Evolutionary conservation across 2,113 vertebrate genomes (phyloP).

Genomic region (human): DNA sequence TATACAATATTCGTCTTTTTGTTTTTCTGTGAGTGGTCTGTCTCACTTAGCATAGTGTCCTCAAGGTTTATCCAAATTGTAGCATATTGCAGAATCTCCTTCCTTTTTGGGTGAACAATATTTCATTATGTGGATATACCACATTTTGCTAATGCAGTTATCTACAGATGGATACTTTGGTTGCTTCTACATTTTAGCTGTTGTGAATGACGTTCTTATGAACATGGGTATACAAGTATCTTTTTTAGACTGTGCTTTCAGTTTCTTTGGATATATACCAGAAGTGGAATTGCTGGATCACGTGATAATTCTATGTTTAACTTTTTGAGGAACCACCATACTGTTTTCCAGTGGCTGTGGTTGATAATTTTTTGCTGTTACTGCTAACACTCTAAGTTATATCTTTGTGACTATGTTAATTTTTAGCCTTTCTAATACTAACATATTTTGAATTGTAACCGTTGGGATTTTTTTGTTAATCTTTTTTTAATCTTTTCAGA

Average conservation of each 20-base stretch:
- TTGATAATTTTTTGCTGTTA: slow-evolving; percentile 37
- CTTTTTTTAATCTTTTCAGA: slow-evolving; percentile 73
- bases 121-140: not conserved
- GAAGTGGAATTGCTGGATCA: not conserved
- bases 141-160: not conserved
- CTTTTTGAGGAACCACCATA: not conserved
- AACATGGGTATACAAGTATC: not conserved
- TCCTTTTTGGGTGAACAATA: not conserved
- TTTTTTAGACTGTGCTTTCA: not conserved
- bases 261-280: not conserved
- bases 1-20: not conserved
- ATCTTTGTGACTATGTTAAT: slow-evolving; percentile 19
- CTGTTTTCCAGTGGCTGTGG: not conserved
- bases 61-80: not conserved
- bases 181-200: not conserved
- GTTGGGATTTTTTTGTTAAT: not conserved
- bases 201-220: not conserved
- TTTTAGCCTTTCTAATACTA: not conserved
- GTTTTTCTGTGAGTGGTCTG: not conserved
- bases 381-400: not conserved
- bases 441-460: not conserved
- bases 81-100: not conserved
- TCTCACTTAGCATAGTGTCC: not conserved
- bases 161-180: not conserved
- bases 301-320: not conserved